Evolutionary conservation across 2,888 invertebrate species (phyloP).

Genomic region (Caenorhabditis angaria): DNA sequence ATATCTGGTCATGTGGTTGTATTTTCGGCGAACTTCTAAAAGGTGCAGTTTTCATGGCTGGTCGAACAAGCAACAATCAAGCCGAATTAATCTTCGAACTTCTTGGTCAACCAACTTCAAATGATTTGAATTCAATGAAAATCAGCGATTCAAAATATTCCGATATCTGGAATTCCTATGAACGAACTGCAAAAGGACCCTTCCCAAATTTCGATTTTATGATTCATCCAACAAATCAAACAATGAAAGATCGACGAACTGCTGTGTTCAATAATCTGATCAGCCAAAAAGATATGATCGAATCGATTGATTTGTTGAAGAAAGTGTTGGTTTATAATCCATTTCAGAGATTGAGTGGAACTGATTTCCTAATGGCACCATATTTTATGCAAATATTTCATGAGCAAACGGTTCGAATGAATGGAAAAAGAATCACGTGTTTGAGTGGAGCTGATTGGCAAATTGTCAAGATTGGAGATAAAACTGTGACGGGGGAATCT

Average conservation of each 20-base stretch:
- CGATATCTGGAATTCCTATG: slow-evolving; percentile 20
- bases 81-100: slow-evolving; percentile 42
- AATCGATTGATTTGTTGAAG: slow-evolving; percentile 25
- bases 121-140: slow-evolving; percentile 30
- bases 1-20: slow-evolving; percentile 60
- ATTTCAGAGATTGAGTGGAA: slow-evolving; percentile 30
- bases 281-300: slow-evolving; percentile 18
- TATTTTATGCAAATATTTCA: slow-evolving; percentile 42
- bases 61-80: slow-evolving; percentile 45
- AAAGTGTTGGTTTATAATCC: slow-evolving; percentile 53
- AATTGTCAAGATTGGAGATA: slow-evolving; percentile 29
- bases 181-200: not conserved
- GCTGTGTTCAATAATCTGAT: slow-evolving; percentile 25
- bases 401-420: slow-evolving; percentile 15
- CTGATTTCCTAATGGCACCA: slow-evolving; percentile 39
- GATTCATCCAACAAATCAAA: not conserved
- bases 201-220: slow-evolving; percentile 8
- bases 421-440: slow-evolving; percentile 29
- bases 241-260: slow-evolving; percentile 10
- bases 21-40: slow-evolving; percentile 55
- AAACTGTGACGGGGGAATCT: slow-evolving; percentile 28
- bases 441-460: slow-evolving; percentile 13
- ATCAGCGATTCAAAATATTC: slow-evolving; percentile 8
- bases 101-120: slow-evolving; percentile 36
- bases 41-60: slow-evolving; percentile 48